Evolutionary conservation across 1,140 invertebrate genomes (phyloP).

Genomic region (Cydia amplana): DNA sequence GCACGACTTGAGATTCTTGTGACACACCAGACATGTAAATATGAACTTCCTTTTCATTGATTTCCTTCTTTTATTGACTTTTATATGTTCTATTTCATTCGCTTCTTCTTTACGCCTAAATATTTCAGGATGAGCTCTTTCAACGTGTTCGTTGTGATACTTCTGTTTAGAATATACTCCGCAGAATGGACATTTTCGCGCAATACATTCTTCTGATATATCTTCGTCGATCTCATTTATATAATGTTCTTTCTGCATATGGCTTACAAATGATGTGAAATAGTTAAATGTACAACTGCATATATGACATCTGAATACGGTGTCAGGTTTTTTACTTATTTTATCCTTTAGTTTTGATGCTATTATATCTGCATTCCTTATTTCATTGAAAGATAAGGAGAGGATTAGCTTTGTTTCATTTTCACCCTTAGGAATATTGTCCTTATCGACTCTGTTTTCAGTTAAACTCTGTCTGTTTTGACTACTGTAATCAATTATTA

Average conservation of each 20-base stretch:
- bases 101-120: neutral
- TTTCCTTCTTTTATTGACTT: slow-evolving; percentile 2
- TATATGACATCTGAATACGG: neutral
- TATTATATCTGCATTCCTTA: neutral
- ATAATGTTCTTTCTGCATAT: slow-evolving; percentile 2
- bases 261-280: neutral
- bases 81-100: neutral
- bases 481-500: too few relatives aligned
- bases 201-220: neutral
- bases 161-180: neutral
- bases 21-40: slow-evolving; percentile 10
- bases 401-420: neutral
- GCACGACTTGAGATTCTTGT: neutral
- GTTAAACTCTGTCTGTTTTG: neutral
- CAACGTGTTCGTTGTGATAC: neutral
- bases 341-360: slow-evolving; percentile 1
- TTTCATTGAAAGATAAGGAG: neutral
- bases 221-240: neutral
- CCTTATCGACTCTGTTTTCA: neutral
- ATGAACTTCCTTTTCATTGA: neutral
- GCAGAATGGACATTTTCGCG: neutral
- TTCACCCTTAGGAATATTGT: neutral
- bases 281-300: neutral
- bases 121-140: neutral
- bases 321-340: neutral